Base-by-base conservation (phyloP, 2,113 vertebrate genomes). In the Neomonachus schauinslandi region DNA sequence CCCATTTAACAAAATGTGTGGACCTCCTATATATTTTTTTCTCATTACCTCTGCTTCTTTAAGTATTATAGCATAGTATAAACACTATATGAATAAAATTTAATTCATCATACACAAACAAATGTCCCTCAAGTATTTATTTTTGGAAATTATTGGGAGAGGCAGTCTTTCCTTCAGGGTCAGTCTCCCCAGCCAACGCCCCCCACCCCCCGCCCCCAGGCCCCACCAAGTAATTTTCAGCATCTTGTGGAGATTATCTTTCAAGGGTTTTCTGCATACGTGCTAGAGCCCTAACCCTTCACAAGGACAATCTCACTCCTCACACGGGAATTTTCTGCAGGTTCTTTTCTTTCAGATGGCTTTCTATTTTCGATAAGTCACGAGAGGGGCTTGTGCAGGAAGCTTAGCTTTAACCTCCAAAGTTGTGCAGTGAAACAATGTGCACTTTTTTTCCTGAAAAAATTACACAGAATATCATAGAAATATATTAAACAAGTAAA, bases 361-460 rank as follows among this genome's bases (percentile, higher is more conserved):
- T 95, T 95, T 71, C 92, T 83, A 51, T 79, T 87, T 96, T 46
- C 69, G n/a, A 83, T 36, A 95, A 89, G n/a, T 9, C 6, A 81
- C 51, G 11, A 89, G 16, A 69, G 15, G 4, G n/a, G 7, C 33
- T 3, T 14, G 28, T 9, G 3, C 13, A 61, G 10, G 36, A 19
- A 84, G 49, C 61, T 96, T 65, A 61, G 63, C n/a, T 97, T 89
- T 89, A 77, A 87, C 13, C 69, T 94, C 69, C 33, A 67, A 33
- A 65, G 19, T 3, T 28, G 6, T 51, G 4, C 10, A 61, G 28
- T 89, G 11, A 81, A 86, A 89, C 7, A 22, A 67, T 31, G 7
- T 2, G 10, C 15, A 39, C 21, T 3, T 61, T 84, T 61, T 53
- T 81, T 3, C 36, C 39, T 61, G 51, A 79, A 71, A 95, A 71